Conservation (phyloP, 2,113 vertebrate genomes). For the Oriolus oriolus region DNA sequence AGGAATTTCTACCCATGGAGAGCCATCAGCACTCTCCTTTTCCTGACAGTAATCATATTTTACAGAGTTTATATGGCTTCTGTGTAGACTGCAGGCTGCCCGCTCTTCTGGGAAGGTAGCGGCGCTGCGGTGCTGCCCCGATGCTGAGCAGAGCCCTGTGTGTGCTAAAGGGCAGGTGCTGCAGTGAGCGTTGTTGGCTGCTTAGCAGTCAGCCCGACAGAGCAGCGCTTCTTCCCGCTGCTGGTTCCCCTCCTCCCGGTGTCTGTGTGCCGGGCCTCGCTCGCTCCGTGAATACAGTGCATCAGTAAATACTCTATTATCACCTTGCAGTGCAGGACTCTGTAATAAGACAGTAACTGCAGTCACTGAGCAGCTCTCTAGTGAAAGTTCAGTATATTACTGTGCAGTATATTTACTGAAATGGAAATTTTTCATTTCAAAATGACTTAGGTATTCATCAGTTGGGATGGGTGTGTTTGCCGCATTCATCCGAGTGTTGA, state of each 20-base stretch:
- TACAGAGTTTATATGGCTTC: not conserved
- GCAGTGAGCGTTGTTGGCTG: not conserved
- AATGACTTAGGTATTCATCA: not conserved
- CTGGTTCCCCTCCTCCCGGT: not conserved
- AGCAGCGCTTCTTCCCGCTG: not conserved
- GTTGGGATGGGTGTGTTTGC: not conserved
- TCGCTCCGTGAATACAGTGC: not conserved
- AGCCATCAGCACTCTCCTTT: not conserved
- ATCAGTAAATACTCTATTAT: not conserved
- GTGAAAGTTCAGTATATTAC: not conserved
- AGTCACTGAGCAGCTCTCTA: not conserved
- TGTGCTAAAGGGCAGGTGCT: not conserved
- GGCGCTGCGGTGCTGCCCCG: not conserved
- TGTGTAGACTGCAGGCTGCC: not conserved
- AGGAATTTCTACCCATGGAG: not conserved
- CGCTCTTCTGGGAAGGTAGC: not conserved
- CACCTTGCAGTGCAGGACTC: not conserved
- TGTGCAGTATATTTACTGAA: not conserved
- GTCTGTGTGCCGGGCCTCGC: not conserved
- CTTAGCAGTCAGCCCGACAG: not conserved
- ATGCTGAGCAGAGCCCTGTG: not conserved
- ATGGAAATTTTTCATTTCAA: conserved; percentile 5
- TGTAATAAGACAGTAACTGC: not conserved
- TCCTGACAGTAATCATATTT: not conserved
- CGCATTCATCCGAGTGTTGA: not conserved